These are phyloP conservation scores for Acyrthosiphon pisum DNA, from an alignment of 1,140 invertebrate species.

Conservation along the genomic window DNA sequence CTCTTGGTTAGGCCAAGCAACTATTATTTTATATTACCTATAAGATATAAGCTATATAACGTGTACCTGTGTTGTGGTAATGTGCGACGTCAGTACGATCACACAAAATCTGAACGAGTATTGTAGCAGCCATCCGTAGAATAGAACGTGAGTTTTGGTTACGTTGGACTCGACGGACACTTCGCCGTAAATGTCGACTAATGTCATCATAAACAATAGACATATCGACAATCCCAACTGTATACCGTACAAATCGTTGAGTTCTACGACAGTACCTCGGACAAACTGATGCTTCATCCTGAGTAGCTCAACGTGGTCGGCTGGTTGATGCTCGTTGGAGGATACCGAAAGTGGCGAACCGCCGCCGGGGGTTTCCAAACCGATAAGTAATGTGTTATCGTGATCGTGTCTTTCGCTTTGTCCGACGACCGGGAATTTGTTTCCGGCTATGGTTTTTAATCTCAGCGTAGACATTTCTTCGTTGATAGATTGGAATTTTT, in stretches of 20 bases:
- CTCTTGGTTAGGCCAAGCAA: no score
- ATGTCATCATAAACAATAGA: background rate
- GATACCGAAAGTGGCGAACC: background rate
- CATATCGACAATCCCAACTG: background rate
- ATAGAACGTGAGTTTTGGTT: background rate
- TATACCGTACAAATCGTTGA: background rate
- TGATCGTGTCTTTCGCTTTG: background rate
- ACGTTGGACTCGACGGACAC: background rate
- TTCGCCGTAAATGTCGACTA: slow-evolving; percentile 30
- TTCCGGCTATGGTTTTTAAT: background rate
- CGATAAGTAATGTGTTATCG: background rate
- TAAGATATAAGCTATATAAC: no score
- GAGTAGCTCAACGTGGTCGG: background rate
- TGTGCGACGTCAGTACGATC: background rate
- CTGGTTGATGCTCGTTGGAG: no score
- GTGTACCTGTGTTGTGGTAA: slow-evolving; percentile 16
- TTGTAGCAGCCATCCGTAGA: slow-evolving; percentile 40
- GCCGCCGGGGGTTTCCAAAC: background rate
- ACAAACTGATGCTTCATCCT: slow-evolving; percentile 27
- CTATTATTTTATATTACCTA: no score
- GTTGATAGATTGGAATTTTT: slow-evolving; percentile 24
- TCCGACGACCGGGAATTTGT: background rate
- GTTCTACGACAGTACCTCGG: background rate
- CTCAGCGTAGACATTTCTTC: background rate
- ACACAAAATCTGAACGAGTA: slow-evolving; percentile 19